Evolutionary conservation across 2,113 vertebrate genomes (phyloP).

Genomic region (Anoura caudifer): DNA sequence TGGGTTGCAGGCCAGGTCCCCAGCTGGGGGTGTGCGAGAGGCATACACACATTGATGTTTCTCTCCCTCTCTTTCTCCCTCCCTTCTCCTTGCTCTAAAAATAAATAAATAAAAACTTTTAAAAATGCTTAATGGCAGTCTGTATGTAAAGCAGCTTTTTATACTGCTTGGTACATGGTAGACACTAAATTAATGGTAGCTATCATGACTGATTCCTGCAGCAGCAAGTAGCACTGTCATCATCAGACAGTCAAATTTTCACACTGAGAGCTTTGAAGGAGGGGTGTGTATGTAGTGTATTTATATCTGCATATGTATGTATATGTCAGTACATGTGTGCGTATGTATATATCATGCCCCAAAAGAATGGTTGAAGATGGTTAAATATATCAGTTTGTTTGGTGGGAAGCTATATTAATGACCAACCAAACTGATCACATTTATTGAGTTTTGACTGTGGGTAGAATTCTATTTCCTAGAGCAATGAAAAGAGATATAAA

Average conservation of each 20-base stretch:
- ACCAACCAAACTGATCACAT: not conserved
- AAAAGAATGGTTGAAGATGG: not conserved
- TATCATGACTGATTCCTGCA: not conserved
- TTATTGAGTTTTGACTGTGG: not conserved
- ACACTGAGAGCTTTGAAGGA: not conserved
- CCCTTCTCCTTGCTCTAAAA: no score
- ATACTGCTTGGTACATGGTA: not conserved
- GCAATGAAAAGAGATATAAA: not conserved
- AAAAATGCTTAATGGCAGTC: not conserved
- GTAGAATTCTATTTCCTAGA: not conserved
- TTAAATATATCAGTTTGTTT: not conserved
- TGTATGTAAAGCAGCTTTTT: not conserved
- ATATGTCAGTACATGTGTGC: not conserved
- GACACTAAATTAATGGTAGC: not conserved
- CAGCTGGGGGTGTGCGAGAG: no score
- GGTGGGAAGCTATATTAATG: not conserved
- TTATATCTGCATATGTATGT: accelerated
- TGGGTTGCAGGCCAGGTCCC: no score
- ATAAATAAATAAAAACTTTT: not conserved
- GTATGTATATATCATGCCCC: not conserved
- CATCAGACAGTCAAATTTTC: not conserved
- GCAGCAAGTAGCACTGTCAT: not conserved
- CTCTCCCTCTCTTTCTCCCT: no score
- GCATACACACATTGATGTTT: no score
- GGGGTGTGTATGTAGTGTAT: not conserved